phyloP scores from a whole-genome alignment of 2,113 vertebrate genomes.

The Oxyura jamaicensis region DNA sequence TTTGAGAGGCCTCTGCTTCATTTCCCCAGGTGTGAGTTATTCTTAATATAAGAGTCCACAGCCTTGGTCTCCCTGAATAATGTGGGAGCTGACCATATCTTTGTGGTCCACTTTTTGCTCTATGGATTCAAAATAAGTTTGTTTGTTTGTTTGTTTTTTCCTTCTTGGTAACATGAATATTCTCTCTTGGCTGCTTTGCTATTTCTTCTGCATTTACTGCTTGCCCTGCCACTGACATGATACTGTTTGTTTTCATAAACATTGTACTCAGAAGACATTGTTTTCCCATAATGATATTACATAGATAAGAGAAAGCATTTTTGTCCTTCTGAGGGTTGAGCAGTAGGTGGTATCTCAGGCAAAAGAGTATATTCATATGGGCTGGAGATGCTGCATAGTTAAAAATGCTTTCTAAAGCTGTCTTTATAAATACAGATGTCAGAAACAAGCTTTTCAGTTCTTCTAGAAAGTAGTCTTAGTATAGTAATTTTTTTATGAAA shows the following conservation, averaged over 20 bases:
- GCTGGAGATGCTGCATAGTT: not conserved
- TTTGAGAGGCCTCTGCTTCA: not conserved
- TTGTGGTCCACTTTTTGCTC: not conserved
- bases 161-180: not conserved
- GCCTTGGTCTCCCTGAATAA: slow-evolving; percentile 6
- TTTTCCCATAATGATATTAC: not conserved
- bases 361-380: not conserved
- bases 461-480: not conserved
- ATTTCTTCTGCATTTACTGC: not conserved
- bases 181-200: not conserved
- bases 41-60: not conserved
- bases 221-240: not conserved
- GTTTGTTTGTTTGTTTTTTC: not conserved
- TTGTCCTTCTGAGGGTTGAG: rapidly evolving
- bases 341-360: not conserved
- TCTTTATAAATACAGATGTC: not conserved
- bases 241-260: not conserved
- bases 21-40: not conserved
- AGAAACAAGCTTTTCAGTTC: not conserved
- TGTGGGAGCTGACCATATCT: not conserved
- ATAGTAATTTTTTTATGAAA: not conserved
- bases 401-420: not conserved
- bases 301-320: not conserved
- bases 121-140: not conserved
- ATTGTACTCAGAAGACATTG: not conserved